Conservation (phyloP, 1,140 invertebrate genomes). For the Globodera rostochiensis region DNA sequence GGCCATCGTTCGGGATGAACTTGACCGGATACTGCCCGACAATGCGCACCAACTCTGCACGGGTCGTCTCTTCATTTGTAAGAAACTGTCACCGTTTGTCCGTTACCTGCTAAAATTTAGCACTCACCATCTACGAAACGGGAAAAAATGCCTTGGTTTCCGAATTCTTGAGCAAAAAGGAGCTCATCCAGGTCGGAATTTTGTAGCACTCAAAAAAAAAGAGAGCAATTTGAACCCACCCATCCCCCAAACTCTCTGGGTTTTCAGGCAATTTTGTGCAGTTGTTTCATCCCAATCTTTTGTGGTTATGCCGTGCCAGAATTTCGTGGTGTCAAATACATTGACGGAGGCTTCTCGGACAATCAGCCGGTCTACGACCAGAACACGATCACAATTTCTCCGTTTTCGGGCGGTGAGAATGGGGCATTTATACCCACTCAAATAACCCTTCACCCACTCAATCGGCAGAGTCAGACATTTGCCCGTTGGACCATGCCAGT, state of each 20-base stretch:
- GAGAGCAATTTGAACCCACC: too few relatives aligned
- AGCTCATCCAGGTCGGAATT: slow-evolving; percentile 78
- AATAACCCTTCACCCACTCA: too few relatives aligned
- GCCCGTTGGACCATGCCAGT: slow-evolving; percentile 79
- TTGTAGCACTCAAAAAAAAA: not conserved
- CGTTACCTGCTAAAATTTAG: not conserved
- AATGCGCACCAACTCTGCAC: slow-evolving; percentile 84
- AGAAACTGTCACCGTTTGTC: not conserved
- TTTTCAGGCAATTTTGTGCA: slow-evolving; percentile 81
- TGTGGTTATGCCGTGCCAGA: slow-evolving; percentile 86
- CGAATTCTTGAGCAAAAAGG: slow-evolving; percentile 85
- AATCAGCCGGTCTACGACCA: slow-evolving; percentile 84
- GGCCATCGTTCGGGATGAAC: slow-evolving; percentile 79
- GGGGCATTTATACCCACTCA: too few relatives aligned
- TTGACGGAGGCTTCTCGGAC: slow-evolving; percentile 94
- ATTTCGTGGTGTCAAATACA: slow-evolving; percentile 85
- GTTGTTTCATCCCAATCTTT: slow-evolving; percentile 93
- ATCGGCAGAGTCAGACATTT: slow-evolving; percentile 86
- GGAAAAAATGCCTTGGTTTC: slow-evolving; percentile 91
- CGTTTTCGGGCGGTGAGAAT: slow-evolving; percentile 91
- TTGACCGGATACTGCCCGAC: slow-evolving; percentile 82
- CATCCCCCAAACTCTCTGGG: too few relatives aligned
- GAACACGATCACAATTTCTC: slow-evolving; percentile 92
- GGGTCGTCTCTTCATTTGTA: slow-evolving; percentile 83
- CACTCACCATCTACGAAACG: slow-evolving; percentile 88